These are phyloP conservation scores for Petrosia ficiformis DNA, from an alignment of 37 sponge, comb jelly and placozoan species.

Conservation along the genomic window DNA sequence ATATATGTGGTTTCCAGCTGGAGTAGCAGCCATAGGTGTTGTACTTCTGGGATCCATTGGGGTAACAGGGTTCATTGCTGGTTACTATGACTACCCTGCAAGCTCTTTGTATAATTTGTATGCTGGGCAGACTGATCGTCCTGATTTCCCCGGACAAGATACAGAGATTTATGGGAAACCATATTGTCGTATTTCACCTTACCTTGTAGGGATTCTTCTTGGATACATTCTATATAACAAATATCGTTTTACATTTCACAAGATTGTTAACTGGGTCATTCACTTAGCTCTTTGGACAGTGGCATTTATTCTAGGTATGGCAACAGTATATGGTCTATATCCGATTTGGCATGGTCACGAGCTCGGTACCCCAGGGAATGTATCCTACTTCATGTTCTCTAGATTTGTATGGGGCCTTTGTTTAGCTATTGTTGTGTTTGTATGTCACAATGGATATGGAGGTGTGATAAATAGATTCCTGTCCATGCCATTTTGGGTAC, in stretches of 20 bases:
- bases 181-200: slow-evolving; percentile 67
- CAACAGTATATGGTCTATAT: slow-evolving; percentile 61
- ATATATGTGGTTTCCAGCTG: slow-evolving; percentile 42
- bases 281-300: slow-evolving; percentile 34
- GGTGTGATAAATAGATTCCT: background rate
- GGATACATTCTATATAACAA: slow-evolving; percentile 68
- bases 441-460: background rate
- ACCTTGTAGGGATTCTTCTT: slow-evolving; percentile 76
- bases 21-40: slow-evolving; percentile 15
- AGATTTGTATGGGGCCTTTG: slow-evolving; percentile 60
- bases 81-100: slow-evolving; percentile 32
- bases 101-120: slow-evolving; percentile 12
- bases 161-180: slow-evolving; percentile 59
- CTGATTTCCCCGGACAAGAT: background rate
- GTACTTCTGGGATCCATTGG: slow-evolving; percentile 13
- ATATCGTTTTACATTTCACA: slow-evolving; percentile 1
- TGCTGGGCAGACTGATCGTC: background rate
- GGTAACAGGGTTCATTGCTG: slow-evolving; percentile 45
- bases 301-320: slow-evolving; percentile 22
- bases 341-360: slow-evolving; percentile 48
- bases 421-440: background rate
- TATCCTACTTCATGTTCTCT: slow-evolving; percentile 57
- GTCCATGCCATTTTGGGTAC: background rate
- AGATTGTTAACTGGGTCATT: slow-evolving; percentile 2
- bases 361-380: slow-evolving; percentile 38